Conservation (phyloP, 2,113 vertebrate species). For the Podarcis cretensis region DNA sequence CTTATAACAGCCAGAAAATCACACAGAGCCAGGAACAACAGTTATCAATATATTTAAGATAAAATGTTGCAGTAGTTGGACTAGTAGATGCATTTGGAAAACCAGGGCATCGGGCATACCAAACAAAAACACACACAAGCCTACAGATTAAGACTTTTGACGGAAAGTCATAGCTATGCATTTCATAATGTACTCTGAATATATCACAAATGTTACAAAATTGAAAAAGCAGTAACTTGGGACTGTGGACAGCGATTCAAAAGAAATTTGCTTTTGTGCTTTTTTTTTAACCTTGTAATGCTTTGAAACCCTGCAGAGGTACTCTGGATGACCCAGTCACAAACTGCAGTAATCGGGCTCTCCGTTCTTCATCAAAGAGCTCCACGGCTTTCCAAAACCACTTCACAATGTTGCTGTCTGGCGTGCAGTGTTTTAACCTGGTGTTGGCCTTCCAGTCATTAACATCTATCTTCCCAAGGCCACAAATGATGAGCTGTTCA, state of each 20-base stretch:
- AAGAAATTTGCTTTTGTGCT: neutral
- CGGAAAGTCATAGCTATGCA: neutral
- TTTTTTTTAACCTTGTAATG: constrained; percentile 86
- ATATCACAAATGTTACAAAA: neutral
- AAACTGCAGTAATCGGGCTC: constrained; percentile 95
- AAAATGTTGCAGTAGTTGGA: neutral
- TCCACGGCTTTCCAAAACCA: constrained; percentile 99
- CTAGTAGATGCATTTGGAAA: neutral
- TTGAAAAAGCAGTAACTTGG: neutral
- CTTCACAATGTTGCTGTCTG: constrained; percentile 95
- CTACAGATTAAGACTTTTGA: neutral
- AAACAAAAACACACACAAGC: neutral
- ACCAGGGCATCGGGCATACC: neutral
- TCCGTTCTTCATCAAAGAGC: constrained; percentile 93
- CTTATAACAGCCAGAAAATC: neutral
- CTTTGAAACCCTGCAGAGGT: constrained; percentile 98
- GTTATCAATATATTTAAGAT: neutral
- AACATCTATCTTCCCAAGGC: constrained; percentile 97
- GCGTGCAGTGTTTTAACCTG: constrained; percentile 96
- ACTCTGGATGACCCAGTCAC: constrained; percentile 97
- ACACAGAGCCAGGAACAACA: neutral
- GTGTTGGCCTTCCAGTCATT: constrained; percentile 98
- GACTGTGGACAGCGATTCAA: neutral
- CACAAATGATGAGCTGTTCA: constrained; percentile 93
- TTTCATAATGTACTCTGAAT: neutral